A percentile compares a stretch with the other conserved stretches of the same genome.
Conservation (phyloP, 2,888 invertebrate species). For the Cartodere bifasciata region DNA sequence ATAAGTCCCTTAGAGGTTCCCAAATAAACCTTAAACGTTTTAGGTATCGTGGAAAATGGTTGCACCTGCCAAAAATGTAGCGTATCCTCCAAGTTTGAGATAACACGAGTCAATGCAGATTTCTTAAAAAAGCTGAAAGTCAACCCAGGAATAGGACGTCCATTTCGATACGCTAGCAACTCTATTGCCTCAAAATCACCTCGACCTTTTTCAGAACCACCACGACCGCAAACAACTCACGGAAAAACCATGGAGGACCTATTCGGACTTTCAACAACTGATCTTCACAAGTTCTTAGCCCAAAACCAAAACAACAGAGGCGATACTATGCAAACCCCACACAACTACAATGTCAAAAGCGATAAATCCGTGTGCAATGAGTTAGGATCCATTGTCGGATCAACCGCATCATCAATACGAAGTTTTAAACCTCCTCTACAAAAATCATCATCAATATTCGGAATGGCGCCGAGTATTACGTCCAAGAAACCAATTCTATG, state of each 20-base stretch:
- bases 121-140: slow-evolving; percentile 25
- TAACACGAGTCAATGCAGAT: slow-evolving; percentile 20
- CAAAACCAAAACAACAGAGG: slow-evolving; percentile 7
- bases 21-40: slow-evolving; percentile 3
- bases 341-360: neutral
- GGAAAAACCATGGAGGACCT: slow-evolving; percentile 22
- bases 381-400: neutral
- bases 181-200: too few relatives aligned
- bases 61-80: slow-evolving; percentile 21
- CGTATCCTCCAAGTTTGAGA: slow-evolving; percentile 17
- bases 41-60: slow-evolving; percentile 16
- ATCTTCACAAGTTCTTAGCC: slow-evolving; percentile 5
- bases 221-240: neutral
- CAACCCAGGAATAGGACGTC: slow-evolving; percentile 28
- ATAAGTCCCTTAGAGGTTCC: slow-evolving; percentile 3
- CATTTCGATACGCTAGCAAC: slow-evolving; percentile 22
- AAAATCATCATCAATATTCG: too few relatives aligned
- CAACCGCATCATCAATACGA: neutral
- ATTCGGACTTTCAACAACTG: slow-evolving; percentile 20
- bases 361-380: neutral
- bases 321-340: neutral
- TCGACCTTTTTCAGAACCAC: slow-evolving; percentile 2
- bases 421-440: too few relatives aligned
- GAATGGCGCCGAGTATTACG: neutral
- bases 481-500: slow-evolving; percentile 22